Base-by-base conservation (phyloP, 2,797 vertebrate genomes). In the Leuciscus waleckii region DNA sequence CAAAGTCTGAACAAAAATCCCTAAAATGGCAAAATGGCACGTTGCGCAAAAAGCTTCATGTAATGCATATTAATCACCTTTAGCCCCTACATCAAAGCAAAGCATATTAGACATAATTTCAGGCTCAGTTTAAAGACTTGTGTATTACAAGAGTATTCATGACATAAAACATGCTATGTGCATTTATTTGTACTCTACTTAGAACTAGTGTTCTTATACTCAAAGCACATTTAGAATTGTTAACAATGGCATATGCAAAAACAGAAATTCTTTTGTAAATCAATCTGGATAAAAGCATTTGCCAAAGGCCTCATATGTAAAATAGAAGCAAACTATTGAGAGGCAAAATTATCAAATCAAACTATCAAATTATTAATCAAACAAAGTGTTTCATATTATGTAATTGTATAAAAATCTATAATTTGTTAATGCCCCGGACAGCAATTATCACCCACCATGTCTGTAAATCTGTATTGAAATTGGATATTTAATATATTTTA, bases 391-490 rank as follows among this genome's bases (percentile, higher is more conserved):
- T 29, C 2, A 16, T 35, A 35, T 35, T 35, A 74, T 32, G 49
- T 29, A 5, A 49, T 4, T 75, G 71, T 21, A 75, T 11, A 21
- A 54, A 75, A 35, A 75, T 21, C 1, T 54, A 35, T 75, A 4
- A 14, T 54, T 23, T 35, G 29, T 51, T 13, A 75, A 75, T 0
- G 7, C 13, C 4, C 51, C 3, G 51, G 13, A 58, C 23, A 77
- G 7, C 54, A 68, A 11, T 21, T 21, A 19, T 68, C 16, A 68
- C 32, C 16, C 29, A 9, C 7, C 8, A 77, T 58, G 23, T 17
- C 74, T 76, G 23, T 35, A 7, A 73, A 75, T 63, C 61, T n/a
- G 23, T n/a, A n/a, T 58, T 58, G 23, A 58, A 58, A 58, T n/a
- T 75, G 21, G 13, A 58, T 75, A 54, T 75, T 14, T 3, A 7